Evolutionary conservation across 2,113 vertebrate species (phyloP).

Genomic region (Entomyzon cyanotis): DNA sequence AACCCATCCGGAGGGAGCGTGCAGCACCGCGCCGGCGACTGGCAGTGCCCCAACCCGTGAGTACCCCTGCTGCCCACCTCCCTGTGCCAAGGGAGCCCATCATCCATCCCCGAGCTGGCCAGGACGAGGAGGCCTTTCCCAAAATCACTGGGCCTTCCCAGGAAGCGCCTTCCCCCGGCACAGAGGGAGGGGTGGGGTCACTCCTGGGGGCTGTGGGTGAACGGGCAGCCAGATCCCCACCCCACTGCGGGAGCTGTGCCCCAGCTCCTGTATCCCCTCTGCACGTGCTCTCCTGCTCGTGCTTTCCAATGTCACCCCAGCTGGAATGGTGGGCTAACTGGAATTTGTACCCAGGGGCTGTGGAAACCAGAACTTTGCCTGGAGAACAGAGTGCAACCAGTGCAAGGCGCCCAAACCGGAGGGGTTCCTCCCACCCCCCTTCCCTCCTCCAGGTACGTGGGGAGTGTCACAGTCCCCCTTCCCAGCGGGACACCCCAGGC

Average conservation of each 20-base stretch:
- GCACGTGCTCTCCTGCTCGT: neutral
- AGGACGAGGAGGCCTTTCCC: fast-evolving
- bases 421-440: slow-evolving; percentile 89
- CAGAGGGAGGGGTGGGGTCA: fast-evolving
- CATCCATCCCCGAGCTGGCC: neutral
- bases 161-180: neutral
- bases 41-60: slow-evolving; percentile 97
- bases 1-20: slow-evolving; percentile 88
- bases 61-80: neutral
- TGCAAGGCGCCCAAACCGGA: slow-evolving; percentile 98
- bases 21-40: slow-evolving; percentile 95
- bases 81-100: fast-evolving
- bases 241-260: neutral
- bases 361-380: slow-evolving; percentile 97
- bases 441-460: slow-evolving; percentile 85
- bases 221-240: neutral
- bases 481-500: neutral
- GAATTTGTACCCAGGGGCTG: slow-evolving; percentile 80
- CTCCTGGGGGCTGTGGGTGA: neutral
- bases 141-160: fast-evolving
- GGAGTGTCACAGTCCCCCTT: fast-evolving
- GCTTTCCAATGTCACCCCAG: neutral
- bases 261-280: fast-evolving
- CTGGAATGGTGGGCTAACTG: neutral
- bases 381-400: slow-evolving; percentile 98